Percentiles rank a stretch among this genome's conserved stretches.
Conservation (phyloP, 2,113 vertebrate genomes). For the Pterophyllum scalare region DNA sequence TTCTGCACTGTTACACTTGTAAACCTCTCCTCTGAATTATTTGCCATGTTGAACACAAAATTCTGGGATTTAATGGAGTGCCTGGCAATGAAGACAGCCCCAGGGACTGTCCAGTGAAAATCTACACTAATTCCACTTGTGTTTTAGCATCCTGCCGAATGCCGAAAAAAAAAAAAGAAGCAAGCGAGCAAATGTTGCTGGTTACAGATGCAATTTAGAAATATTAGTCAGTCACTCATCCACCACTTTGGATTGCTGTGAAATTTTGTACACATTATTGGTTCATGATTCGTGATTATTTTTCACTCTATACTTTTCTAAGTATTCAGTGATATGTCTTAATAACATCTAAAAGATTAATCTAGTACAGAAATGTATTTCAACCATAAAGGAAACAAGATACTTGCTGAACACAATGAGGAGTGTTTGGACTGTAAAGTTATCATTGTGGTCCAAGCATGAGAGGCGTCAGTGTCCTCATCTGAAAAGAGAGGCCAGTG, state of each 20-base stretch:
- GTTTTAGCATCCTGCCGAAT: neutral
- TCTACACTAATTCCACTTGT: neutral
- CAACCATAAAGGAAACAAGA: neutral
- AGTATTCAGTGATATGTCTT: neutral
- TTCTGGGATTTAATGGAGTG: neutral
- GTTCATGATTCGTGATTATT: neutral
- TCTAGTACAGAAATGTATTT: neutral
- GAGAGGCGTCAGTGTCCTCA: rapidly evolving
- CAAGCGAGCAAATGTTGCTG: rapidly evolving
- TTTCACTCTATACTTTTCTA: neutral
- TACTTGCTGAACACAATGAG: neutral
- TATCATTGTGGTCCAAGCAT: neutral
- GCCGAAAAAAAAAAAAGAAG: neutral
- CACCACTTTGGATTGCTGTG: rapidly evolving
- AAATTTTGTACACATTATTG: neutral
- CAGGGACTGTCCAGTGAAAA: neutral
- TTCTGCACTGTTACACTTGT: neutral
- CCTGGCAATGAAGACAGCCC: neutral
- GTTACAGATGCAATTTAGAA: neutral
- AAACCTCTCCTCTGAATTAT: neutral
- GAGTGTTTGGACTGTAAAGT: neutral
- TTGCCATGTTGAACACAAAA: neutral
- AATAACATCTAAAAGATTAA: neutral
- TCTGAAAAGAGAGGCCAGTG: neutral
- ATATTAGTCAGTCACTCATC: neutral